Evolutionary conservation across 2,888 invertebrate species (phyloP).

Genomic region (Spodoptera littoralis): DNA sequence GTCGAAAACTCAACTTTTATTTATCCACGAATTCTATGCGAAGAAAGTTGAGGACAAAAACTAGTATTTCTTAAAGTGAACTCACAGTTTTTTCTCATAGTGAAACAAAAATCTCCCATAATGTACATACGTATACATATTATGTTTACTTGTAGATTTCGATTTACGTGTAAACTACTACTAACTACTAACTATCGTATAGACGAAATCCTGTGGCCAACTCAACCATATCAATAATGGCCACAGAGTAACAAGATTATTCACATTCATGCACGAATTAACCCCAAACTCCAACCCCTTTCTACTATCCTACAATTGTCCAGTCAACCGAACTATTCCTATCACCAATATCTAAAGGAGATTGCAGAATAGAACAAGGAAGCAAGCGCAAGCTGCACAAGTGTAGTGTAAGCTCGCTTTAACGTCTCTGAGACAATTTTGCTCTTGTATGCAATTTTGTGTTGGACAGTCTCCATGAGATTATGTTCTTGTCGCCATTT

Average conservation of each 20-base stretch:
- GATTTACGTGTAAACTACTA: too few relatives aligned
- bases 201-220: too few relatives aligned
- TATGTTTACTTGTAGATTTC: too few relatives aligned
- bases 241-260: conserved; percentile 30
- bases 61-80: too few relatives aligned
- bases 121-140: too few relatives aligned
- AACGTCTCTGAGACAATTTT: conserved; percentile 26
- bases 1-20: too few relatives aligned
- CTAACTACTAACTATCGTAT: too few relatives aligned
- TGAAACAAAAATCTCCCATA: too few relatives aligned
- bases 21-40: too few relatives aligned
- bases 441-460: conserved; percentile 32
- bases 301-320: conserved; percentile 16
- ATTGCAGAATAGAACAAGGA: background rate
- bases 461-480: conserved; percentile 23
- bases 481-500: conserved; percentile 28
- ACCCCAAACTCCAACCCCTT: conserved; percentile 23
- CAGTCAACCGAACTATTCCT: conserved; percentile 20
- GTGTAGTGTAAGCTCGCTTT: conserved; percentile 9
- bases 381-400: conserved; percentile 9
- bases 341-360: conserved; percentile 26
- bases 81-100: too few relatives aligned
- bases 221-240: too few relatives aligned
- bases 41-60: too few relatives aligned
- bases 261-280: conserved; percentile 37